Percentiles rank a stretch among this genome's conserved stretches.
Evolutionary conservation across 1,140 invertebrate species (phyloP).

Genomic region (Zaprionus tsacasi): DNA sequence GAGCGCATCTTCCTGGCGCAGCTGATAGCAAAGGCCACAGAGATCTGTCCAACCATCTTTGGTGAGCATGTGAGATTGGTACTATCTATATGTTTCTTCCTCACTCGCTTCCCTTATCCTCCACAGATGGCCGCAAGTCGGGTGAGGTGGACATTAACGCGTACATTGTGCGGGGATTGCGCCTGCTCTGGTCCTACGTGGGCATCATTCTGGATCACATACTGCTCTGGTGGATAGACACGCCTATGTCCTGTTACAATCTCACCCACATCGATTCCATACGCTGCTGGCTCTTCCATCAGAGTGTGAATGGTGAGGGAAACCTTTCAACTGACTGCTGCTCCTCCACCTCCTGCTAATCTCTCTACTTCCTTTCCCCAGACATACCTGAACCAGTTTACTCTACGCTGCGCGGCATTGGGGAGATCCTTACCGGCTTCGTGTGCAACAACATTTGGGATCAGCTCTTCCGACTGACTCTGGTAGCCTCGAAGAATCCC

Average conservation of each 20-base stretch:
- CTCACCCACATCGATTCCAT: conserved; percentile 89
- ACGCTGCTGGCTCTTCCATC: conserved; percentile 87
- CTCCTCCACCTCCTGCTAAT: too few relatives aligned
- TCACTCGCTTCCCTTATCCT: too few relatives aligned
- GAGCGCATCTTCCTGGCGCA: conserved; percentile 74
- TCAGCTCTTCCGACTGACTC: conserved; percentile 86
- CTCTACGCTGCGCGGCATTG: conserved; percentile 89
- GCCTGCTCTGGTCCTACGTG: conserved; percentile 89
- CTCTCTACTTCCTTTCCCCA: conserved; percentile 36
- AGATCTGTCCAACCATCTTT: conserved; percentile 79
- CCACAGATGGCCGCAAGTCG: conserved; percentile 83
- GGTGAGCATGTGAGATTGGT: conserved; percentile 29
- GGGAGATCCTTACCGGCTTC: conserved; percentile 90
- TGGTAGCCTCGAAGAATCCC: conserved; percentile 64
- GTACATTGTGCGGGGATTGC: conserved; percentile 85
- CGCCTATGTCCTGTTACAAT: conserved; percentile 87
- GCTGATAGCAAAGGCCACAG: conserved; percentile 71
- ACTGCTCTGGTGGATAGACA: conserved; percentile 91
- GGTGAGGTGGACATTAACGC: conserved; percentile 62
- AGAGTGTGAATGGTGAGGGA: conserved; percentile 86
- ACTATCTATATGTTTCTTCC: not conserved
- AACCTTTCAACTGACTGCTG: too few relatives aligned
- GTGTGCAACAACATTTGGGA: conserved; percentile 91
- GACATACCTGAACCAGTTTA: conserved; percentile 88
- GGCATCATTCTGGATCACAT: conserved; percentile 91